Base-by-base conservation (phyloP, 2,888 invertebrate species). In the Parascotia fuliginaria region DNA sequence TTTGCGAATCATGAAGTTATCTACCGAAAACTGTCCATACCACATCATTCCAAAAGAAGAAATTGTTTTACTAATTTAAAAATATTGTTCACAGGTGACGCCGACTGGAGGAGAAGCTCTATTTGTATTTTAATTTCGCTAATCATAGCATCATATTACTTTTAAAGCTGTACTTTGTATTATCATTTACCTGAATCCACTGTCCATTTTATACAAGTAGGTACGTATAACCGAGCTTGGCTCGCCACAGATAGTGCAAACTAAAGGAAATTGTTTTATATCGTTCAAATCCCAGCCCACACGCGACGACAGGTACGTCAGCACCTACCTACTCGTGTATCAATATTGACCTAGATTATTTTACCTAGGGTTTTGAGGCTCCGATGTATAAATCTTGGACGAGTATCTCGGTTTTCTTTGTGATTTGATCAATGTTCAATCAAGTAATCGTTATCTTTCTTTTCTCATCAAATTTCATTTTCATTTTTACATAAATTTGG, bases 31-130 rank as follows among this genome's bases (percentile, higher is more conserved):
- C n/a, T n/a, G n/a, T n/a, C n/a, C n/a, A n/a, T n/a, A n/a, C n/a
- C n/a, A n/a, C n/a, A n/a, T n/a, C n/a, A n/a, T n/a, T n/a, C n/a
- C n/a, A n/a, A n/a, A n/a, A n/a, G n/a, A n/a, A 11, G 9, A 24
- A 3, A 15, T 19, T 3, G 19, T 28, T 11, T 24, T 3, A 42
- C 1, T 13, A 29, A 49, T 13, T 57, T n/a, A 24, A 2, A 32
- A 39, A 41, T 50, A 42, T 41, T 65, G 58, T 75, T 79, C 67
- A 12, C 87, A 90, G 90, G 86, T 73, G 71, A 78, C 16, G 89
- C 87, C 13, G 77, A 77, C 49, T 81, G 85, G 80, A 84, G 87
- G 61, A 87, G 85, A 83, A 78, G 80, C 71, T 73, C 77, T 60
- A 54, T 68, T 46, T 77, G 76, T 70, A 55, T 82, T 60, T 61